Evolutionary conservation across 2,888 invertebrate species (phyloP), one percentile per base, ranked within the genome.

Genomic region (Idaea biselata): DNA sequence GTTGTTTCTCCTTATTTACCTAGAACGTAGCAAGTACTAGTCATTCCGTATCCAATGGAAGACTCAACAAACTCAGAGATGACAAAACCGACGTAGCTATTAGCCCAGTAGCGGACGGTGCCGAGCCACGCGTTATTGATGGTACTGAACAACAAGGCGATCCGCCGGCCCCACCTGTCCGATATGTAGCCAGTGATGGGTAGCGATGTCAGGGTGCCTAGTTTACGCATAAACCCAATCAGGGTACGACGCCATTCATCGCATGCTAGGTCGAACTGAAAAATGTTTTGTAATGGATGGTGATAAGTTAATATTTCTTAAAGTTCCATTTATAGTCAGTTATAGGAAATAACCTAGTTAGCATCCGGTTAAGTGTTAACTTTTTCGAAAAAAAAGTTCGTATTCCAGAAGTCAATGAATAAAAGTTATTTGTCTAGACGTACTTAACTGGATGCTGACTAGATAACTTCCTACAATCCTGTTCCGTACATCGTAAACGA

Each of bases 211-310:
- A 96, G 93, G 64, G 94, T 94, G 25, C 96, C 96, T 53, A 95
- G 72, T 59, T 94, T 95, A 65, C 96, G 94, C 16, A 95, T 85
- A 0, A 96, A 95, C 0, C 96, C 96, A 56, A 96, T 94, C 68
- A 96, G 77, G 0, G 96, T 93, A 33, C 96, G 88, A 68, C 94
- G 95, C 96, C 96, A 96, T 89, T 90, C 93, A 44, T 94, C 93
- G 70, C 95, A 95, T 0, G 93, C 94, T n/a, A 95, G 78, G 58
- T 83, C 86, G 76, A 93, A 95, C 95, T 95, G 80, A 6, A 79
- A 81, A 53, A 33, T 1, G n/a, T n/a, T n/a, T n/a, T n/a, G n/a
- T n/a, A n/a, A n/a, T n/a, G n/a, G n/a, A n/a, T n/a, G n/a, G n/a
- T n/a, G n/a, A n/a, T n/a, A n/a, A n/a, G n/a, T n/a, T n/a, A n/a